These are phyloP conservation scores for Polyodon spathula DNA, from an alignment of 2,113 vertebrate species.

Conservation along the genomic window DNA sequence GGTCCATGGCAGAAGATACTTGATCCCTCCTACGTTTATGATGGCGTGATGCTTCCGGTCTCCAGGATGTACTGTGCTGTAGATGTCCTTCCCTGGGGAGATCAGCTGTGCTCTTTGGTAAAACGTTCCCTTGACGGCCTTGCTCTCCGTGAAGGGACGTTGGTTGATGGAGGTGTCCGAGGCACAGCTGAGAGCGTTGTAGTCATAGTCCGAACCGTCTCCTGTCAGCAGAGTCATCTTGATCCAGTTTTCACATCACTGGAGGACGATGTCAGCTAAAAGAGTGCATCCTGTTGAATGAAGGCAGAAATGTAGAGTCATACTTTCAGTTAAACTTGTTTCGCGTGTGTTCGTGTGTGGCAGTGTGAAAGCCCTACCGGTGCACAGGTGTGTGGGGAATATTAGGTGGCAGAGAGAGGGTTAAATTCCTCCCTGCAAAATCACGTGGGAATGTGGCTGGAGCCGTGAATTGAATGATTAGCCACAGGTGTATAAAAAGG, in stretches of 20 bases:
- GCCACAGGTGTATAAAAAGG: too few species aligned
- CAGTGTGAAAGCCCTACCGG: too few species aligned
- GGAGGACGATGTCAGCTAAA: constrained; percentile 21
- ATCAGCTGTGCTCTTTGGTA: constrained; percentile 79
- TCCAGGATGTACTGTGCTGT: constrained; percentile 40
- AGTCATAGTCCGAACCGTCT: constrained; percentile 94
- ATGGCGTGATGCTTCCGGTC: constrained; percentile 76
- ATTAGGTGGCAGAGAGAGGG: too few species aligned
- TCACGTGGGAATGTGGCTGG: too few species aligned
- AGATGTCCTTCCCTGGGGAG: constrained; percentile 41
- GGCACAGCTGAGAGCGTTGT: constrained; percentile 86
- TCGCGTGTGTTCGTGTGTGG: too few species aligned
- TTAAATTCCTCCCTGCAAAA: too few species aligned
- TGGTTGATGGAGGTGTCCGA: constrained; percentile 76
- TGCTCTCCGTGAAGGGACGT: constrained; percentile 65
- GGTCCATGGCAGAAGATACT: constrained; percentile 90
- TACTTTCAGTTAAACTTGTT: too few species aligned
- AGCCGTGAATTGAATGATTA: too few species aligned
- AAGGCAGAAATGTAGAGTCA: background rate
- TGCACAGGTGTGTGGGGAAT: too few species aligned
- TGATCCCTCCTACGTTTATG: constrained; percentile 92
- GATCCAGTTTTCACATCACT: constrained; percentile 68
- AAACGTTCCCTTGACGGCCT: constrained; percentile 77
- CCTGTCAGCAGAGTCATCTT: constrained; percentile 92
- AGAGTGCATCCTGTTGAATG: constrained; percentile 23